Evolutionary conservation across 2,888 invertebrate genomes (phyloP).

Genomic region (Drymonia ruficornis): DNA sequence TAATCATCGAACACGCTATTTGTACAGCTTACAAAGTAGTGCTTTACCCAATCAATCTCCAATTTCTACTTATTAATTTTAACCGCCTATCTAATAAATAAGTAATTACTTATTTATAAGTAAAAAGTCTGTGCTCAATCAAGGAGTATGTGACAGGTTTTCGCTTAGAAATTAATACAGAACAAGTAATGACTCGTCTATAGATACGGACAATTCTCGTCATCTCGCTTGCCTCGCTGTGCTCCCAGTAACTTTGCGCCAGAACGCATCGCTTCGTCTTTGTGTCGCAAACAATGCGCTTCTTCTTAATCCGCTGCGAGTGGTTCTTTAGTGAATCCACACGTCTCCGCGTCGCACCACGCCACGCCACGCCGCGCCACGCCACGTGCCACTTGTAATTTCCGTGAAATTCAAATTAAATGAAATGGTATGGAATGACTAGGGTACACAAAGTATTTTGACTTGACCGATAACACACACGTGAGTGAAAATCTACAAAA

Average conservation of each 20-base stretch:
- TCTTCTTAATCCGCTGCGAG: conserved; percentile 34
- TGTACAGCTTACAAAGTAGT: background rate
- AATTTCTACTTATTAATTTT: background rate
- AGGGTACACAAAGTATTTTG: background rate
- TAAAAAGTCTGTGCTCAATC: too few relatives aligned
- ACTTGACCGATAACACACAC: too few relatives aligned
- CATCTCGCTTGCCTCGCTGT: background rate
- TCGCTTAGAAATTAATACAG: too few relatives aligned
- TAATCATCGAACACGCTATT: too few relatives aligned
- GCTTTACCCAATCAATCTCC: background rate
- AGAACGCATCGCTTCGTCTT: conserved; percentile 18
- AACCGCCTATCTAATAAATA: too few relatives aligned
- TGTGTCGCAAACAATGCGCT: conserved; percentile 36
- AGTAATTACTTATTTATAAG: too few relatives aligned
- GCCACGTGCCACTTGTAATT: background rate
- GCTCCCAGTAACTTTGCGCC: background rate
- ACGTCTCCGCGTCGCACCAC: background rate
- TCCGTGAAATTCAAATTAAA: background rate
- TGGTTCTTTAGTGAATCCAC: conserved; percentile 27
- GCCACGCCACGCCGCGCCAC: background rate
- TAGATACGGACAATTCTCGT: too few relatives aligned
- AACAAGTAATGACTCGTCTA: too few relatives aligned
- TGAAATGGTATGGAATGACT: background rate
- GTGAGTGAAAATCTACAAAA: too few relatives aligned
- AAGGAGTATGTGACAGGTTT: too few relatives aligned